Base-by-base conservation (phyloP, 2,113 vertebrate genomes). In the Gobiocypris rarus region DNA sequence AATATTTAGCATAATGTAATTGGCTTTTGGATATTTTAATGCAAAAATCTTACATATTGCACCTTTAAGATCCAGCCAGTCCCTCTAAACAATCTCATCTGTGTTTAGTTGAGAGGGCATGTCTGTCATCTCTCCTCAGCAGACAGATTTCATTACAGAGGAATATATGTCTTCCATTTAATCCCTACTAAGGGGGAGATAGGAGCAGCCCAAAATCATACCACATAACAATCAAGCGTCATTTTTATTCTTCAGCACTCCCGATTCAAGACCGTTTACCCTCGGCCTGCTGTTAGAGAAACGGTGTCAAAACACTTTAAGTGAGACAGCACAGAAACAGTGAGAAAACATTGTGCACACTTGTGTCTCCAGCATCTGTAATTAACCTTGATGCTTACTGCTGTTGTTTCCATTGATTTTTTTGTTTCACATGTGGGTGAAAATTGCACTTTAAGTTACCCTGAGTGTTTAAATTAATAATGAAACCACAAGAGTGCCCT, bases 371-470 rank as follows among this genome's bases (percentile, higher is more conserved):
- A 78, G 84, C 85, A 88, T 88, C 87, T 91, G 90, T 91, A 89
- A 91, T 90, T 89, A 91, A 91, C 90, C 89, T 91, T 90, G 89
- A 89, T 88, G 87, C 89, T 91, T 86, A 87, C 87, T 88, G 85
- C 89, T 90, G 89, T 94, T 95, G 94, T 90, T 93, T 90, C 89
- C 94, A 95, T 95, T 95, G 94, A 95, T 95, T 95, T 95, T 94
- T 91, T 92, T 94, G 93, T 95, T 95, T 91, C 93, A 94, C 93
- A 93, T 94, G 94, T 94, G 93, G 93, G 91, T 93, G 94, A 95
- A 95, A 94, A 94, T 94, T 94, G 94, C 93, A 95, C 94, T 95
- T 95, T 95, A 94, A 94, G 93, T 94, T 95, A 95, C 93, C 93
- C 93, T 91, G 93, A 94, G 94, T 95, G 93, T 94, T 89, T 95